Percentiles rank a stretch among this genome's conserved stretches.
Conservation (phyloP, 2,888 invertebrate species). For the Orthosia gracilis region DNA sequence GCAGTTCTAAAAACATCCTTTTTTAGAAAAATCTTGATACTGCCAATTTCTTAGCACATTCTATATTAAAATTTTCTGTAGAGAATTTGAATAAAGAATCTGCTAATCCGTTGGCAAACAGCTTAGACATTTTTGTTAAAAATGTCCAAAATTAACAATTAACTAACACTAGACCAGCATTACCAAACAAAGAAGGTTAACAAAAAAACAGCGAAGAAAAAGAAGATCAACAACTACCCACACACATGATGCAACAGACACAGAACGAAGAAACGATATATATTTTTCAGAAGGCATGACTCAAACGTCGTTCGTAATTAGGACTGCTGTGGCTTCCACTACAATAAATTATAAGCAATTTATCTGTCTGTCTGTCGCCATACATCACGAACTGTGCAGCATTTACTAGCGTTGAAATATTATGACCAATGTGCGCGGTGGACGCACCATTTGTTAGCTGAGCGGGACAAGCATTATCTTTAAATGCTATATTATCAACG, state of each 20-base stretch:
- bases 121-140: too few species aligned
- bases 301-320: slow-evolving; percentile 83
- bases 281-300: slow-evolving; percentile 74
- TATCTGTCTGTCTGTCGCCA: slow-evolving; percentile 89
- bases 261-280: slow-evolving; percentile 67
- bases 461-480: slow-evolving; percentile 62
- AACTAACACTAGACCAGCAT: background rate
- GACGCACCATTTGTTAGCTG: slow-evolving; percentile 77
- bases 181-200: slow-evolving; percentile 8
- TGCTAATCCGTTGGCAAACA: too few species aligned
- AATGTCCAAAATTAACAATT: background rate
- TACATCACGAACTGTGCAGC: slow-evolving; percentile 85
- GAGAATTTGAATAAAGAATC: too few species aligned
- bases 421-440: slow-evolving; percentile 80
- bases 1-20: background rate
- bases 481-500: slow-evolving; percentile 48
- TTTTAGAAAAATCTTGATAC: too few species aligned
- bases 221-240: slow-evolving; percentile 18
- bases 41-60: too few species aligned
- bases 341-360: slow-evolving; percentile 90
- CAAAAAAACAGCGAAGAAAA: slow-evolving; percentile 24
- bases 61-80: too few species aligned
- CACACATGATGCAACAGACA: slow-evolving; percentile 55
- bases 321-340: slow-evolving; percentile 83
- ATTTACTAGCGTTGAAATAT: slow-evolving; percentile 87